A percentile compares a stretch with the other conserved stretches of the same genome.
Evolutionary conservation across 23 tunicate species (phyloP).

Genomic region (Styela clava): DNA sequence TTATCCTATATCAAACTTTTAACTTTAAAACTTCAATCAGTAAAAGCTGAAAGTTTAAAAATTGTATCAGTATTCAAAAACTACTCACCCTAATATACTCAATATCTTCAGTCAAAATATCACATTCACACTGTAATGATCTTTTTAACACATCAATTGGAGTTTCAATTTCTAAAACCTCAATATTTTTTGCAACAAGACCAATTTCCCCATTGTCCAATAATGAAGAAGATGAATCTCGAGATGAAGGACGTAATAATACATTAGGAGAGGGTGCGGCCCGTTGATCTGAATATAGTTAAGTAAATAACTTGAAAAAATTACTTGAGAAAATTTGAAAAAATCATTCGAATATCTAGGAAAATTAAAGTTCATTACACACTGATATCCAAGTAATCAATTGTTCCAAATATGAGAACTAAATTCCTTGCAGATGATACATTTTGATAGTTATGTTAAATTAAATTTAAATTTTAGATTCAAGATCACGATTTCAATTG

Average conservation of each 20-base stretch:
- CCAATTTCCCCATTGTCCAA: conserved; percentile 4
- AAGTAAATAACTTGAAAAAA: neutral
- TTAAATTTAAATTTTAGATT: too few relatives aligned
- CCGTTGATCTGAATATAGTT: neutral
- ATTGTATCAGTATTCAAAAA: too few relatives aligned
- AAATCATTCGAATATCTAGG: neutral
- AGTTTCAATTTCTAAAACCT: conserved; percentile 42
- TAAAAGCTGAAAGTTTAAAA: too few relatives aligned
- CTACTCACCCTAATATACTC: conserved; percentile 77
- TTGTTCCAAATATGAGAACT: too few relatives aligned
- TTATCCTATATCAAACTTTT: too few relatives aligned
- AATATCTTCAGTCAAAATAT: conserved; percentile 58
- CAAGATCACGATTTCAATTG: too few relatives aligned
- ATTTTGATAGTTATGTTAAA: too few relatives aligned
- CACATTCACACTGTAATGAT: conserved; percentile 67
- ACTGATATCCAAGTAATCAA: too few relatives aligned
- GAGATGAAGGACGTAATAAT: neutral
- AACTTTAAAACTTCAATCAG: too few relatives aligned
- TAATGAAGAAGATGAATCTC: neutral
- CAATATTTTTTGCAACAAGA: conserved; percentile 11
- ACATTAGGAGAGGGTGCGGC: neutral
- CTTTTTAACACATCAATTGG: conserved; percentile 47
- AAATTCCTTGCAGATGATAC: too few relatives aligned
- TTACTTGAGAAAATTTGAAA: neutral
- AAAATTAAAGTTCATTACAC: too few relatives aligned